Conservation (phyloP, 1,140 invertebrate genomes). For the Heliconius eleuchia region DNA sequence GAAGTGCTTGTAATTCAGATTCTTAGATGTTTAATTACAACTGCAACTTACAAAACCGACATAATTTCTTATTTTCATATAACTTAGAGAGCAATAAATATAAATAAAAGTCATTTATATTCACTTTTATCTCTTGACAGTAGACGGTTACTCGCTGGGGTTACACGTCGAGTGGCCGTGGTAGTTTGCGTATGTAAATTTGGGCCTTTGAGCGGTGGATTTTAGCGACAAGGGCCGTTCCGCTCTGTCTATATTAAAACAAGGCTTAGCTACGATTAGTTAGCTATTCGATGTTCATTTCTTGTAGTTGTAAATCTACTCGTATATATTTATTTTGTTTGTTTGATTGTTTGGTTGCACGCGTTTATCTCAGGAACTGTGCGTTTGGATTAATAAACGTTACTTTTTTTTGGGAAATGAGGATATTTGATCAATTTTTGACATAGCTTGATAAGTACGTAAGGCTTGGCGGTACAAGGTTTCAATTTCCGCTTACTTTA, state of each 20-base stretch:
- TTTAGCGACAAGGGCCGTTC: neutral
- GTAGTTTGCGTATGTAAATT: constrained; percentile 7
- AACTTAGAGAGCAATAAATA: neutral
- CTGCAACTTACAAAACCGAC: no score
- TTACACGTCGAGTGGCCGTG: neutral
- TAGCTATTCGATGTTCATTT: neutral
- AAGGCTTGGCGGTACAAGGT: no score
- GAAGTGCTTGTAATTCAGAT: no score
- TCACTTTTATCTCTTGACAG: neutral
- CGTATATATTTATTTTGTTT: no score
- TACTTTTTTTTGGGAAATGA: no score
- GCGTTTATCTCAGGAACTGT: no score
- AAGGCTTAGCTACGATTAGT: neutral
- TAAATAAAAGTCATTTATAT: neutral
- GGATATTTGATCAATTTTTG: no score
- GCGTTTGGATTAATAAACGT: no score
- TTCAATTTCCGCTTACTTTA: no score
- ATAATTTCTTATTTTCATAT: neutral
- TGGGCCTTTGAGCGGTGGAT: neutral
- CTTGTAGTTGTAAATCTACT: neutral
- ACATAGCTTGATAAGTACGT: no score
- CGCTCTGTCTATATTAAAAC: neutral
- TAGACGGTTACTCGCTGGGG: neutral
- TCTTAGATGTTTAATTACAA: no score
- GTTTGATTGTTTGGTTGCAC: no score